Conservation (phyloP, 2,113 vertebrate genomes). For the Cyanocitta stelleri region DNA sequence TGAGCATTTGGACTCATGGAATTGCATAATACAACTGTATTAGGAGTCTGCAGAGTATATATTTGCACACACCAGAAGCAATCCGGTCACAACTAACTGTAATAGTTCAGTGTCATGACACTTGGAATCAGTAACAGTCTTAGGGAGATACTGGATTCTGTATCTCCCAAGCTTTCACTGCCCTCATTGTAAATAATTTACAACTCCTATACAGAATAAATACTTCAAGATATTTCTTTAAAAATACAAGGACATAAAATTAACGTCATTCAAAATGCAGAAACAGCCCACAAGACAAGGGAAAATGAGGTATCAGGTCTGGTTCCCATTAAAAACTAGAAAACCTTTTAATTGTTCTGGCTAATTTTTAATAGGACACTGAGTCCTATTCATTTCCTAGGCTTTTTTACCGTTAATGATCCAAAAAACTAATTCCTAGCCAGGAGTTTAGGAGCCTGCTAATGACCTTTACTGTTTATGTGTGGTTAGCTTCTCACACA, state of each 20-base stretch:
- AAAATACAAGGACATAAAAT: constrained; percentile 6
- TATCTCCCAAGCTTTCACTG: constrained; percentile 16
- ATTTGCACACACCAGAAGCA: not conserved
- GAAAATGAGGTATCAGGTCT: not conserved
- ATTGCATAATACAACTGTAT: not conserved
- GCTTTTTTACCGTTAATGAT: constrained; percentile 39
- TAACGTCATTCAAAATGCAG: constrained; percentile 6
- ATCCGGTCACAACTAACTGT: not conserved
- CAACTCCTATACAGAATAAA: not conserved
- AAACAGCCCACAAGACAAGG: not conserved
- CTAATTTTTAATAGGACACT: constrained; percentile 56
- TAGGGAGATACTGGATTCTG: not conserved
- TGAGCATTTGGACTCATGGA: not conserved
- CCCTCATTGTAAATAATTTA: constrained; percentile 25
- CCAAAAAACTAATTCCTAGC: constrained; percentile 48
- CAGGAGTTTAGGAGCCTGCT: constrained; percentile 15
- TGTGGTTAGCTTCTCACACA: constrained; percentile 29
- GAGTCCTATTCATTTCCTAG: not conserved
- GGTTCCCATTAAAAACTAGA: constrained; percentile 3
- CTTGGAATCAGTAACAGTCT: not conserved
- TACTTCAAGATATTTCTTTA: not conserved
- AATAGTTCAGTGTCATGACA: not conserved
- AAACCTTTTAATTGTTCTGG: constrained; percentile 23
- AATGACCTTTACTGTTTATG: constrained; percentile 43
- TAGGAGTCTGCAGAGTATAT: not conserved